Conservation (phyloP, 2,888 invertebrate genomes). For the Automeris io region DNA sequence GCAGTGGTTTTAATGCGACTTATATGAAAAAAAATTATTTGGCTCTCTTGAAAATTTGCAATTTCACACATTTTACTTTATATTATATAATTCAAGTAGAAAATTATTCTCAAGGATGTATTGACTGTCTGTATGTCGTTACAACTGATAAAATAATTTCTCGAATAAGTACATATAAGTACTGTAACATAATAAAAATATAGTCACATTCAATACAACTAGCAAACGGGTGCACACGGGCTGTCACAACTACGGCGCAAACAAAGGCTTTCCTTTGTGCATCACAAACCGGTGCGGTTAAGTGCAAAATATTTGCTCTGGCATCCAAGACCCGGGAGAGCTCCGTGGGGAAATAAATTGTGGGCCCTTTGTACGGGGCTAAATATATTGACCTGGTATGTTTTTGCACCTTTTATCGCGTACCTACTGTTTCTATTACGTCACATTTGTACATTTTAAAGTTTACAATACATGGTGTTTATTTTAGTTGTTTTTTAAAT, state of each 20-base stretch:
- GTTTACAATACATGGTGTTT: too few species aligned
- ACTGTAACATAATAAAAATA: constrained; percentile 31
- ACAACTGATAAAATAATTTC: too few species aligned
- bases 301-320: constrained; percentile 47
- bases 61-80: too few species aligned
- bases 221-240: constrained; percentile 18
- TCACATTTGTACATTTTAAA: not conserved
- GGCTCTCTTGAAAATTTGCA: too few species aligned
- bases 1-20: too few species aligned
- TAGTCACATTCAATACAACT: constrained; percentile 24
- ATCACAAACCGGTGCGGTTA: constrained; percentile 30
- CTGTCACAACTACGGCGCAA: constrained; percentile 14
- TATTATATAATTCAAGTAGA: too few species aligned
- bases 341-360: constrained; percentile 33
- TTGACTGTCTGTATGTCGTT: too few species aligned
- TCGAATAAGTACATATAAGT: too few species aligned
- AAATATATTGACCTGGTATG: constrained; percentile 23
- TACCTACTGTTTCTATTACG: not conserved
- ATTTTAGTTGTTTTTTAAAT: too few species aligned
- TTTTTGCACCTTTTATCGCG: constrained; percentile 8
- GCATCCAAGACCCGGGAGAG: constrained; percentile 23
- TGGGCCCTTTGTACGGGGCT: constrained; percentile 22
- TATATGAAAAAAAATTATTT: too few species aligned
- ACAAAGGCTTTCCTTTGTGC: constrained; percentile 33
- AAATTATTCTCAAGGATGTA: too few species aligned